Percentiles rank a stretch among this genome's conserved stretches.
These are phyloP conservation scores for Chrysolina oricalcia DNA, from an alignment of 2,888 invertebrate species.

Conservation along the genomic window DNA sequence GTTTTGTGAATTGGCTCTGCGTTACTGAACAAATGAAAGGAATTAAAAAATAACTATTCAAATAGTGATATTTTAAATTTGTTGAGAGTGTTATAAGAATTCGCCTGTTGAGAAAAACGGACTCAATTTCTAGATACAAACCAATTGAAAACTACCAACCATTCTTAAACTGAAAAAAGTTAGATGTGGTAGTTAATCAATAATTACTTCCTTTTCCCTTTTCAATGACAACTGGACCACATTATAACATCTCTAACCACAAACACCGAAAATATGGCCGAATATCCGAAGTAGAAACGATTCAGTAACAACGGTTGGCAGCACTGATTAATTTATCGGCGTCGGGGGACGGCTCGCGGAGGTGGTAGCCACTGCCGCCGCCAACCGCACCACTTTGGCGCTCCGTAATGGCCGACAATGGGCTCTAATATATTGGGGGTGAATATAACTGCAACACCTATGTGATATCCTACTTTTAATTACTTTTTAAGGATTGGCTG, in stretches of 20 bases:
- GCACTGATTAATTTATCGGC: constrained; percentile 71
- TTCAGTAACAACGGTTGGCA: constrained; percentile 60
- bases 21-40: too few species aligned
- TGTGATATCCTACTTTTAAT: constrained; percentile 52
- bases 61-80: too few species aligned
- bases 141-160: too few species aligned
- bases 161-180: too few species aligned
- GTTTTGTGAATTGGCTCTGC: too few species aligned
- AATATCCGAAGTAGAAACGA: constrained; percentile 17
- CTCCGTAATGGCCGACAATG: constrained; percentile 46
- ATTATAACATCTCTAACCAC: constrained; percentile 7
- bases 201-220: background rate
- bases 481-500: constrained; percentile 58
- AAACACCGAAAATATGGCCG: constrained; percentile 16
- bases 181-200: too few species aligned
- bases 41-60: too few species aligned
- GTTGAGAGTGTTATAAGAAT: too few species aligned
- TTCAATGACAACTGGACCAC: background rate
- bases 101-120: too few species aligned
- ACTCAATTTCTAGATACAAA: too few species aligned
- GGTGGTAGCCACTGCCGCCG: constrained; percentile 53
- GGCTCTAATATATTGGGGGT: constrained; percentile 39
- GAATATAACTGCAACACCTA: constrained; percentile 26
- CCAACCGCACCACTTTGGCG: constrained; percentile 62
- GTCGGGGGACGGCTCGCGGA: constrained; percentile 66